phyloP scores from a whole-genome alignment of 2,888 invertebrate genomes.

The Pterostichus niger region DNA sequence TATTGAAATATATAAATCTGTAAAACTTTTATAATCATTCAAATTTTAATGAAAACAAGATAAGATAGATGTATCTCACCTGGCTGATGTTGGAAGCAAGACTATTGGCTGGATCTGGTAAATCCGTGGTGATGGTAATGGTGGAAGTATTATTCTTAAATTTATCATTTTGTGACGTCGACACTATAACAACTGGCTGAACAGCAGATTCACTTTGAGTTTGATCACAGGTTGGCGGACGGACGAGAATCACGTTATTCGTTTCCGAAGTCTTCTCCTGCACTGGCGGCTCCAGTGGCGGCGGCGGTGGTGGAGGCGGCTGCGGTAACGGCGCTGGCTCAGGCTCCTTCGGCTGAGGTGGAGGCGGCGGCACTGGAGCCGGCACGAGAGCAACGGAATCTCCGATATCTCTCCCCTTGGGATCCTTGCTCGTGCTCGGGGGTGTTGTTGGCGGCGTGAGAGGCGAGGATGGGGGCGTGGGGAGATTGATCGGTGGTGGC shows the following conservation, averaged over 20 bases:
- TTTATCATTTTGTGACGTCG: conserved; percentile 73
- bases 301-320: conserved; percentile 67
- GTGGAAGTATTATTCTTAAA: conserved; percentile 77
- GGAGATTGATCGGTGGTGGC: conserved; percentile 71
- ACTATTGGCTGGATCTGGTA: conserved; percentile 85
- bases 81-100: conserved; percentile 87
- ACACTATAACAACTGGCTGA: conserved; percentile 74
- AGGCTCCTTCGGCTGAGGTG: conserved; percentile 72
- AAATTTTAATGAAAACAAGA: not conserved
- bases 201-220: conserved; percentile 66
- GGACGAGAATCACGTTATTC: conserved; percentile 59
- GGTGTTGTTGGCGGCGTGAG: conserved; percentile 73
- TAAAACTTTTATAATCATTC: no score
- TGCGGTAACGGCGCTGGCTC: conserved; percentile 71
- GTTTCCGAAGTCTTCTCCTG: conserved; percentile 38
- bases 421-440: conserved; percentile 69
- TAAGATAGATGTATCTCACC: conserved; percentile 73
- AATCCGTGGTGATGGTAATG: conserved; percentile 79
- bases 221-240: conserved; percentile 47
- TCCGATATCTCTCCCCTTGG: conserved; percentile 28
- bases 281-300: conserved; percentile 52
- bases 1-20: no score
- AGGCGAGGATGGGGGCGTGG: conserved; percentile 76
- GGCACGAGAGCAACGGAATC: conserved; percentile 67
- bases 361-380: conserved; percentile 70